Conservation (phyloP, 2,797 vertebrate genomes). For the Sciaenops ocellatus region DNA sequence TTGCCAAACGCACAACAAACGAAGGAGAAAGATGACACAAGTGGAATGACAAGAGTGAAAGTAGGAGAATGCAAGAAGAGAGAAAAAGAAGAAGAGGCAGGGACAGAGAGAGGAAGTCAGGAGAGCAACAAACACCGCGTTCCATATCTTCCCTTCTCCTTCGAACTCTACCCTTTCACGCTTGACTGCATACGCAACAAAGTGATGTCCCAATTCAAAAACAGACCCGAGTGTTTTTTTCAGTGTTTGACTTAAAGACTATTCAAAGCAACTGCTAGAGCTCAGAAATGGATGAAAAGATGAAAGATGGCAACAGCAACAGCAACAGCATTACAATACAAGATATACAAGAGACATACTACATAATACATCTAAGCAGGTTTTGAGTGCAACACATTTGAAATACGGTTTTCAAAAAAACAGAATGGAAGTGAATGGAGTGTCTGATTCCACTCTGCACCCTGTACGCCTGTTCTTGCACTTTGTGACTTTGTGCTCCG, state of each 20-base stretch:
- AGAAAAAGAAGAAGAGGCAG: not conserved
- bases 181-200: constrained; percentile 16
- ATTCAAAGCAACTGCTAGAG: not conserved
- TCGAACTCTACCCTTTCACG: not conserved
- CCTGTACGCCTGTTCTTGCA: too few relatives aligned
- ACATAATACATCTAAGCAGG: too few relatives aligned
- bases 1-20: constrained; percentile 20
- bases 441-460: too few relatives aligned
- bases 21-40: not conserved
- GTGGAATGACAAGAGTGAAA: not conserved
- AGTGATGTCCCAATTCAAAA: constrained; percentile 5
- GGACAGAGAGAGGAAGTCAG: not conserved
- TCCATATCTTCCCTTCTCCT: not conserved
- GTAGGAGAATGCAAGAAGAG: not conserved
- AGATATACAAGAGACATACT: too few relatives aligned
- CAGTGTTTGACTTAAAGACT: not conserved
- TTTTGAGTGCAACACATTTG: too few relatives aligned
- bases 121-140: constrained; percentile 8
- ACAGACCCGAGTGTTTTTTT: not conserved
- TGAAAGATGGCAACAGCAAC: not conserved
- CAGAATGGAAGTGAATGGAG: too few relatives aligned
- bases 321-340: too few relatives aligned
- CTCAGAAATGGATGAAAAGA: not conserved
- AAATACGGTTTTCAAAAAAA: too few relatives aligned
- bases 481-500: too few relatives aligned